phyloP scores from a whole-genome alignment of 2,113 vertebrate species.

The Sinocyclocheilus maitianheensis region DNA sequence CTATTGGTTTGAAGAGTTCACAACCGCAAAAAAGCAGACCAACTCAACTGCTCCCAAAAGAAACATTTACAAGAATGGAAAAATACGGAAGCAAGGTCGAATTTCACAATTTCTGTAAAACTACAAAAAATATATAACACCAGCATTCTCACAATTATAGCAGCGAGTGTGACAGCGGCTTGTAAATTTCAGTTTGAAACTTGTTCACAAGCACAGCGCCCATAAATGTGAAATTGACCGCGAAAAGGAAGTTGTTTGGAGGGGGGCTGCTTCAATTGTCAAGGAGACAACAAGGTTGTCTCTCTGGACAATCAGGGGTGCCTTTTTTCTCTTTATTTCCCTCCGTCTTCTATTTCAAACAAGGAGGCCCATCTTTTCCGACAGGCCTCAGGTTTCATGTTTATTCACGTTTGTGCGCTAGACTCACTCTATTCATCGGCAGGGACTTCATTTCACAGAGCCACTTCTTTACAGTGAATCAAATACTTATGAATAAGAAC shows the following conservation, averaged over 20 bases:
- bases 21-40: neutral
- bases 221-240: conserved; percentile 70
- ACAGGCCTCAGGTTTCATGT: conserved; percentile 45
- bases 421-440: conserved; percentile 45
- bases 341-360: conserved; percentile 13
- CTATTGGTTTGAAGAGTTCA: neutral
- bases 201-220: conserved; percentile 61
- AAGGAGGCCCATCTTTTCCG: neutral
- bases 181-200: conserved; percentile 67
- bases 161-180: conserved; percentile 63
- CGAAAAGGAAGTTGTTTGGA: conserved; percentile 60
- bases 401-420: conserved; percentile 56
- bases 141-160: conserved; percentile 66
- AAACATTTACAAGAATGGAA: conserved; percentile 26
- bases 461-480: neutral
- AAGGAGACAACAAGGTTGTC: conserved; percentile 68
- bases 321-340: conserved; percentile 26
- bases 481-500: neutral
- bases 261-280: conserved; percentile 61
- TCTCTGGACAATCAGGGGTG: conserved; percentile 55
- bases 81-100: conserved; percentile 71
- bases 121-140: conserved; percentile 57
- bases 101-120: conserved; percentile 77
- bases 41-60: neutral
- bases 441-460: conserved; percentile 61